Base-by-base conservation (phyloP, 2,888 invertebrate species). In the Epirrhoe tristata region DNA sequence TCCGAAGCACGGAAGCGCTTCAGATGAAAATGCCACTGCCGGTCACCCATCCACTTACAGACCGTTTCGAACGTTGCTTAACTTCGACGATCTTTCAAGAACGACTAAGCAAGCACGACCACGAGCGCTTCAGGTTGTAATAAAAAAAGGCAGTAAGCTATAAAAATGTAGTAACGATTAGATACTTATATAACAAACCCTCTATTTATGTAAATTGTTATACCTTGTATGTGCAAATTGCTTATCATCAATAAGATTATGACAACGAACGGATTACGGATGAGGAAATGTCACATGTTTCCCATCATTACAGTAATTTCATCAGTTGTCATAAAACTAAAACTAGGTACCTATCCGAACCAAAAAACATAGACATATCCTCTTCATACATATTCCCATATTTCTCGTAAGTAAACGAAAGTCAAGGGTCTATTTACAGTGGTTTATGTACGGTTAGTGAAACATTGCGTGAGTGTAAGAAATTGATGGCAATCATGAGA, bases 381-480 rank as follows among this genome's bases (percentile, higher is more conserved):
- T 16, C 69, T 50, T 58, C 43, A 58, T 62, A 34, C 36, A 36
- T 48, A 59, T 16, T 52, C 54, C 34, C 55, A 34, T 17, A 58
- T 58, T 70, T 55, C 16, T 62, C 55, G 60, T 55, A 60, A 66
- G 24, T 36, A 43, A 16, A 74, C 51, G 51, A 60, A 72, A 75
- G 73, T 68, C 53, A 71, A 48, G 51, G 72, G 51, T 76, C 74
- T 66, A 66, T 17, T 14, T 69, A 72, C 16, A 32, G 6, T 80
- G 79, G 77, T 66, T 56, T 16, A 69, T 63, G 48, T 17, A 61
- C 32, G 54, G 68, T 82, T 81, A 82, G 82, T 71, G 78, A 73
- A 60, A 68, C 62, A 76, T 84, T 65, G 84, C 84, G 83, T 85
- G 84, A 74, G 70, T 63, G 63, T 71, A 67, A 61, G 64, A 48